Evolutionary conservation across 2,113 vertebrate species (phyloP), one percentile per base, ranked within the genome.

Genomic region (Oostethus manadensis): DNA sequence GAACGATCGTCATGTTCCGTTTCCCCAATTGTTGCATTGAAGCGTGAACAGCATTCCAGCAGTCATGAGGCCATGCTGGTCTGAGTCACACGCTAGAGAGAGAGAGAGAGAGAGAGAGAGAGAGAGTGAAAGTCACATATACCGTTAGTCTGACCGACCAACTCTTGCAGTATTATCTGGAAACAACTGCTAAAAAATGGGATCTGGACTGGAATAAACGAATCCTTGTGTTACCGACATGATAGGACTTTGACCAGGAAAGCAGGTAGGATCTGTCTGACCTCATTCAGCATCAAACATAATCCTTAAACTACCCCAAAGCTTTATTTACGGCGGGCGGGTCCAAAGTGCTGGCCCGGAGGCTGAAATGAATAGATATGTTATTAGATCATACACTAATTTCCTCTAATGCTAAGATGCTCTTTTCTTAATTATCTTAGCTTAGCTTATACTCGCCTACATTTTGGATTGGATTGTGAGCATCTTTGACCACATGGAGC

Each of bases 31-130:
- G 44, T 20, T 48, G 46, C 35, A 40, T 18, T 62, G 68, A 77
- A 77, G 51, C 68, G 64, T 54, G 70, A 65, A 66, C 71, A 51
- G 60, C 79, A 86, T 89, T 90, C 87, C 81, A 79, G 60, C 1
- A 85, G 86, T 90, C 87, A 90, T 88, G 87, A 73, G 89, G 68
- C 54, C 0, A 1, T 10, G 72, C 76, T 86, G 80, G 86, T 76
- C 80, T 61, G 60, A 86, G 83, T 90, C 88, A 90, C 83, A 83
- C 47, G 83, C 55, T 43, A 0, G 46, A 47, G 18, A 60, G 46
- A 53, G 6, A 47, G 44, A 38, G 40, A 46, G 20, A 44, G 2
- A 49, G 51, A 18, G 8, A 56, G 40, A 46, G 54, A 23, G 33
- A 26, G 3, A 48, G 16, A 42, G 57, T 56, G 23, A 35, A 14